A percentile compares a stretch with the other conserved stretches of the same genome.
These are phyloP conservation scores for Eurosta solidaginis DNA, from an alignment of 1,140 invertebrate species.

Conservation along the genomic window DNA sequence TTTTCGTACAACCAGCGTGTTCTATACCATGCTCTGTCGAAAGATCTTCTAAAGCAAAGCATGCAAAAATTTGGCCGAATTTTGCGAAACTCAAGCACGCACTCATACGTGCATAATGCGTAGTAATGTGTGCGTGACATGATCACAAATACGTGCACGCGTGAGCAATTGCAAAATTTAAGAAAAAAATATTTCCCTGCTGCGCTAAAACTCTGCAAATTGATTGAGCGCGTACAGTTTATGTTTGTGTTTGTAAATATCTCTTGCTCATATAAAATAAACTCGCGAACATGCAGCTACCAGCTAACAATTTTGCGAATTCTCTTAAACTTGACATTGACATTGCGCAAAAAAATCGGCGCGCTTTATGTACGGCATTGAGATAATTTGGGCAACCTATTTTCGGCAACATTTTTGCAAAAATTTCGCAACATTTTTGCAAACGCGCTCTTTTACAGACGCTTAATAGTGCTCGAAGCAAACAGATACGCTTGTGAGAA, in stretches of 20 bases:
- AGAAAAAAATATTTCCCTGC: neutral
- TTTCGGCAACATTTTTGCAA: neutral
- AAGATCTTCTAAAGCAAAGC: conserved; percentile 32
- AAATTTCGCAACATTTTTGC: conserved; percentile 21
- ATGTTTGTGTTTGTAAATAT: neutral
- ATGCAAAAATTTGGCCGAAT: conserved; percentile 15
- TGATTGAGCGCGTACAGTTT: neutral
- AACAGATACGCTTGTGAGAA: neutral
- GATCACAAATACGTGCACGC: neutral
- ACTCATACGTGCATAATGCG: neutral
- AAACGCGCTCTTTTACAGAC: neutral
- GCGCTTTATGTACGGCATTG: neutral
- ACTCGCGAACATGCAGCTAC: neutral
- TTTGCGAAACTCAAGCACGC: neutral
- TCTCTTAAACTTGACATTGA: conserved; percentile 10
- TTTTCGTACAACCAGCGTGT: neutral
- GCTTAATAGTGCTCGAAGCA: neutral
- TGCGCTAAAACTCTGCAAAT: neutral
- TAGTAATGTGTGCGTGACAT: neutral
- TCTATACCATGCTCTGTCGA: conserved; percentile 25
- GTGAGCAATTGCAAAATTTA: neutral
- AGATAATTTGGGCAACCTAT: neutral
- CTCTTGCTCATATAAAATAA: no score
- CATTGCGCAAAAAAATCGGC: neutral
- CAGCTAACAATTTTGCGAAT: neutral